phyloP scores from a whole-genome alignment of 2,797 vertebrate species.

The Carapus acus region DNA sequence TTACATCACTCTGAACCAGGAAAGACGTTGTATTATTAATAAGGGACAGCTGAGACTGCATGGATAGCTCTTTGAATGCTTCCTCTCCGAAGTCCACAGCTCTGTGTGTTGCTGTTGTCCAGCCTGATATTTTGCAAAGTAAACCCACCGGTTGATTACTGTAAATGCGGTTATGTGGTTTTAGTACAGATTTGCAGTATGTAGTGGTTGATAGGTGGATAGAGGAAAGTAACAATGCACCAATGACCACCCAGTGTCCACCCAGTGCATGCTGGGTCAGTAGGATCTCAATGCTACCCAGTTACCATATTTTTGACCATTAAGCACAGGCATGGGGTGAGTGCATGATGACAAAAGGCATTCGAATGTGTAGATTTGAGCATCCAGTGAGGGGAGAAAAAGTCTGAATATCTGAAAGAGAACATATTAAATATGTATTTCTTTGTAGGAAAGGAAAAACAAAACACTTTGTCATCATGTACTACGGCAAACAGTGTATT shows the following conservation, averaged over 20 bases:
- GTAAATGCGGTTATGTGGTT: too few species aligned
- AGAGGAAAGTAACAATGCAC: background rate
- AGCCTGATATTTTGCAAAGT: conserved; percentile 15
- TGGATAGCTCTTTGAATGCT: conserved; percentile 40
- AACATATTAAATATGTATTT: too few species aligned
- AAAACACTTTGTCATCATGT: too few species aligned
- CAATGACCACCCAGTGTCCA: background rate
- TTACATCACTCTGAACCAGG: conserved; percentile 28
- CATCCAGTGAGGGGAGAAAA: too few species aligned
- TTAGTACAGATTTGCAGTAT: conserved; percentile 1
- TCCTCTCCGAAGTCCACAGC: conserved; percentile 28
- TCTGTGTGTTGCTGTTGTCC: background rate
- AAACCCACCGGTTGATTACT: background rate
- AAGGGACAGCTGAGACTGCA: conserved; percentile 46
- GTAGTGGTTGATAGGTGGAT: background rate
- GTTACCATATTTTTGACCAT: too few species aligned
- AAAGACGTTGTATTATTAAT: conserved; percentile 65
- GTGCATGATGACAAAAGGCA: too few species aligned
- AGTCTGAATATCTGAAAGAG: too few species aligned
- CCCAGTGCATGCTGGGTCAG: background rate
- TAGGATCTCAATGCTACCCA: too few species aligned
- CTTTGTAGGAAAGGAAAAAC: too few species aligned
- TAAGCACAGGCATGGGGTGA: too few species aligned
- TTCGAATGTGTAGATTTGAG: too few species aligned
- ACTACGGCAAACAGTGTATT: too few species aligned